phyloP scores from a whole-genome alignment of 37 sponge, comb jelly and placozoan genomes.

The Beroe forskalii region DNA sequence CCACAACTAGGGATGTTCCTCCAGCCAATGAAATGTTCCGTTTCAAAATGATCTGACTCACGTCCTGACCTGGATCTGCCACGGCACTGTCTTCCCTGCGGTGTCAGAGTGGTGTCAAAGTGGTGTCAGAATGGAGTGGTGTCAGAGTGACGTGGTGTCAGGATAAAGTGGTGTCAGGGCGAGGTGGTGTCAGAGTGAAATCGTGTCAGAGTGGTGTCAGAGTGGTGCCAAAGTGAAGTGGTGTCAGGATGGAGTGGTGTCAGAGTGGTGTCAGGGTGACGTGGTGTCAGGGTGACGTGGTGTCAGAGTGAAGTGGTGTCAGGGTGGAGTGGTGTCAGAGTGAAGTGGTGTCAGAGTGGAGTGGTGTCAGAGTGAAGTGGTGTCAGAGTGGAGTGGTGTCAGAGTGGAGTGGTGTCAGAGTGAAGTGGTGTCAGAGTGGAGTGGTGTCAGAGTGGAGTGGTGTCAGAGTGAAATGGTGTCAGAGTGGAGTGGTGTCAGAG shows the following conservation, averaged over 20 bases:
- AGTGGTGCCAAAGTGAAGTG: not conserved
- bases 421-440: not conserved
- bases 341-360: not conserved
- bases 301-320: not conserved
- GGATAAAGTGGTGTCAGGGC: not conserved
- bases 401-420: not conserved
- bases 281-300: not conserved
- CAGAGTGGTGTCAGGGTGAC: not conserved
- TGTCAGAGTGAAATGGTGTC: not conserved
- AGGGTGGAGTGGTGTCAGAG: not conserved
- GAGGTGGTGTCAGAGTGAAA: too few relatives aligned
- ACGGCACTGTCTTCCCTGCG: constrained; percentile 58
- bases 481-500: not conserved
- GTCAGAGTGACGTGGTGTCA: not conserved
- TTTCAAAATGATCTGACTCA: constrained; percentile 31
- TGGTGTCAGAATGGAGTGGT: not conserved
- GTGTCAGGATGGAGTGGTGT: not conserved
- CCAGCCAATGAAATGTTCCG: constrained; percentile 38
- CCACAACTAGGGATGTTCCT: constrained; percentile 39
- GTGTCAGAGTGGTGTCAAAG: not conserved
- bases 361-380: not conserved
- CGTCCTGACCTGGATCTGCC: not conserved
- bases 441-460: not conserved
- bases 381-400: not conserved
- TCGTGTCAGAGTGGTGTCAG: too few relatives aligned